A percentile compares a stretch with the other conserved stretches of the same genome.
Evolutionary conservation across 1,140 invertebrate genomes (phyloP).

Genomic region (Drosophila bocqueti): DNA sequence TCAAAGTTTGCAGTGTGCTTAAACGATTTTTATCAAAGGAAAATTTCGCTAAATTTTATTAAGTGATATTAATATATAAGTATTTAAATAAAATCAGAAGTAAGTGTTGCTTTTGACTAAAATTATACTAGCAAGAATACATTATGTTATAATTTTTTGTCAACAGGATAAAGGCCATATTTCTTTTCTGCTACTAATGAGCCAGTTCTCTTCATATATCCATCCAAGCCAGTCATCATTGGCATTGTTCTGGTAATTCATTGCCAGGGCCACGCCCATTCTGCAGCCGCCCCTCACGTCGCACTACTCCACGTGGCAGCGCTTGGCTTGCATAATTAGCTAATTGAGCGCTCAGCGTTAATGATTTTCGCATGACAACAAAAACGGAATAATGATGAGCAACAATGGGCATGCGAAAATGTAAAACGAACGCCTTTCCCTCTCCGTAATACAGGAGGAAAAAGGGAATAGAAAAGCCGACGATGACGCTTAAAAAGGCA

Average conservation of each 20-base stretch:
- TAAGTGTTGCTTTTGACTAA: too few relatives aligned
- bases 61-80: not conserved
- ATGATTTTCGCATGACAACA: slow-evolving; percentile 42
- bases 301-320: slow-evolving; percentile 3
- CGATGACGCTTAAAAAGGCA: slow-evolving; percentile 57
- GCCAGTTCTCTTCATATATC: slow-evolving; percentile 16
- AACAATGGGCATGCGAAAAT: slow-evolving; percentile 9
- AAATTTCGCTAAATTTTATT: not conserved
- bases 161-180: not conserved
- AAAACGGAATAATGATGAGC: not conserved
- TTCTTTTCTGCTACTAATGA: slow-evolving; percentile 18
- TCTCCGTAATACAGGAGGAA: not conserved
- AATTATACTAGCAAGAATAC: not conserved
- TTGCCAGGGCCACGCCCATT: slow-evolving; percentile 21
- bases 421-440: not conserved
- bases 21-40: not conserved
- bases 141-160: not conserved
- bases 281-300: slow-evolving; percentile 7
- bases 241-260: slow-evolving; percentile 31
- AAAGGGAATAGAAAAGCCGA: slow-evolving; percentile 8
- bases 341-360: slow-evolving; percentile 64
- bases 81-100: too few relatives aligned
- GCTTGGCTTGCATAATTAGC: slow-evolving; percentile 59
- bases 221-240: slow-evolving; percentile 39
- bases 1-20: not conserved